Base-by-base conservation (phyloP, 2,888 invertebrate genomes). In the Euclidia mi region DNA sequence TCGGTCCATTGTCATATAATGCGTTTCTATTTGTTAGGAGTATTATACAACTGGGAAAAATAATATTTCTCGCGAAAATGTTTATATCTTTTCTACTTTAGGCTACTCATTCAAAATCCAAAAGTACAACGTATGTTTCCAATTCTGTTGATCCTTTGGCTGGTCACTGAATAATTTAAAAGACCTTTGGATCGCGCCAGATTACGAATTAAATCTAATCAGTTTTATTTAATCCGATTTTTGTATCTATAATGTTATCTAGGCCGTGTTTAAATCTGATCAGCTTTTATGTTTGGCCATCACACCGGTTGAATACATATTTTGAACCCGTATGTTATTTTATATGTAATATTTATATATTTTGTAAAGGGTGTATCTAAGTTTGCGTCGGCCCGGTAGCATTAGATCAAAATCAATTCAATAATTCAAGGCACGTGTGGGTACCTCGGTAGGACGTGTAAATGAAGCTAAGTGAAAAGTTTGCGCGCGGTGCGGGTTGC, bases 121-220 rank as follows among this genome's bases (percentile, higher is more conserved):
- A 34, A 65, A 52, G 29, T 29, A 38, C 28, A 44, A 28, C 41
- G 6, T 25, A 44, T 34, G 12, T 32, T 20, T 25, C 12, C 34
- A 44, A 15, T 34, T 51, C 31, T 34, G 14, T 25, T 49, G 40
- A 65, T 43, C 47, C 47, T 37, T 46, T 47, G 34, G 14, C 50
- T 35, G 12, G 15, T 15, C 37, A 32, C 25, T 73, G 49, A 71
- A 70, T 73, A 62, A 62, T 59, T 62, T 29, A 53, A 34, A 43
- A 28, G 51, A 40, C 47, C 51, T 44, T 49, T 49, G 38, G 38
- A 46, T 44, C 31, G 4, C 38, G 29, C 34, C 31, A 37, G 28
- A 44, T 52, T 42, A 52, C 20, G 45, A 29, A 37, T 46, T 49
- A 25, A 50, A 53, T 50, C 34, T 48, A 48, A 62, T 57, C 34